A percentile compares a stretch with the other conserved stretches of the same genome.
These are phyloP conservation scores for Subacronicta megacephala DNA, from an alignment of 2,888 invertebrate genomes.

Conservation along the genomic window DNA sequence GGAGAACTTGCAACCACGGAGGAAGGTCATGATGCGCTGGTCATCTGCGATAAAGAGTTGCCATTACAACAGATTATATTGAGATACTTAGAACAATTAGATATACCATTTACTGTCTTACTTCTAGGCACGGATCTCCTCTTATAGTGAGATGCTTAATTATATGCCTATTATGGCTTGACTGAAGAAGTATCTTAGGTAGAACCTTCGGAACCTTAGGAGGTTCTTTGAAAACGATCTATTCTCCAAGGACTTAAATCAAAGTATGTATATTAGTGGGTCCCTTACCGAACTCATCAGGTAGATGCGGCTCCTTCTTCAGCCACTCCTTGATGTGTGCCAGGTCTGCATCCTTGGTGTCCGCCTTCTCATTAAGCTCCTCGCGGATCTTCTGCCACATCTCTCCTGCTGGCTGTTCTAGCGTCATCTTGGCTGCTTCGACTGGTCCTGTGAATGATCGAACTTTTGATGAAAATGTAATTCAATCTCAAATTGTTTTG, in stretches of 20 bases:
- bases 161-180: too few relatives aligned
- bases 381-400: conserved; percentile 93
- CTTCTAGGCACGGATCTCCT: too few relatives aligned
- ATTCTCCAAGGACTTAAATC: too few relatives aligned
- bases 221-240: too few relatives aligned
- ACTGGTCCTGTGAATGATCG: conserved; percentile 71
- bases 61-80: neutral
- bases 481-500: too few relatives aligned
- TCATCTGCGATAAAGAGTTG: conserved; percentile 89
- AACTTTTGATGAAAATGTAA: too few relatives aligned
- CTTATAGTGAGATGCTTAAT: too few relatives aligned
- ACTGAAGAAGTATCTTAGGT: too few relatives aligned
- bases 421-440: conserved; percentile 89
- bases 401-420: conserved; percentile 92
- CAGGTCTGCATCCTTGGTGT: conserved; percentile 90
- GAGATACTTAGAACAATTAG: too few relatives aligned
- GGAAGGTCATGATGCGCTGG: conserved; percentile 93
- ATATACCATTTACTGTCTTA: too few relatives aligned
- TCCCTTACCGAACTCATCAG: conserved; percentile 87
- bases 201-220: too few relatives aligned
- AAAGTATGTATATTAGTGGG: neutral
- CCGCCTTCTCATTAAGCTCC: conserved; percentile 92
- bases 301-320: conserved; percentile 91
- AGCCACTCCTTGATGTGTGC: conserved; percentile 92
- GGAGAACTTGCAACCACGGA: conserved; percentile 96